Evolutionary conservation across 2,797 vertebrate genomes (phyloP), one percentile per base, ranked within the genome.

Genomic region (Jordanella pulchra): DNA sequence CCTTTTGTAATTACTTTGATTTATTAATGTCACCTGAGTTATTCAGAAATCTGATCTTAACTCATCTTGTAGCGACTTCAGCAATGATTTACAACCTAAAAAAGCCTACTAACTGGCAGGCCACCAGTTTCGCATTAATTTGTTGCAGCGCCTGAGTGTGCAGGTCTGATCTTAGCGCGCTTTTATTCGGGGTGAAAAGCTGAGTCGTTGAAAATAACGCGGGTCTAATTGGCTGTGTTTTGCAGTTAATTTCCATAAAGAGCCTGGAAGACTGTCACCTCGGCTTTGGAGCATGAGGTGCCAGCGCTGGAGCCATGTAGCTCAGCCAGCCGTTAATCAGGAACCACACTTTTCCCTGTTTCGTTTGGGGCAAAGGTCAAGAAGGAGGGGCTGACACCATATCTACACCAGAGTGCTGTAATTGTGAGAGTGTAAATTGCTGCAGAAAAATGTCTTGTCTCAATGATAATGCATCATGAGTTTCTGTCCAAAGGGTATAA

Each of bases 191-290:
- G 88, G 85, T 90, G 89, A 91, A 93, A 87, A 91, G 85, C 88
- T 89, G 91, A 93, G 89, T 91, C 84, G 71, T 84, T 93, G 92
- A 94, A 94, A 95, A 94, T 94, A 94, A 94, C 88, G 73, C 91
- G 84, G 90, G 89, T 93, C 92, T 95, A 95, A 95, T 94, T 95
- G 94, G 93, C 90, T 83, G 53, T 93, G 90, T 94, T 95, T 93
- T 93, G 89, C 87, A 89, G 90, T 93, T 94, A 89, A 95, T 95
- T 95, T 95, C 92, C 93, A 94, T 94, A 94, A 94, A 94, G 91
- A 93, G 88, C 87, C 91, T 88, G 63, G 75, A 86, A 91, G 89
- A 92, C 88, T 93, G 93, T 93, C 90, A 93, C 89, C 89, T 94
- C 89, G 66, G 80, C 90, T 83, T 84, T 83, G 86, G 87, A 91